These are phyloP conservation scores for Xanthorhoe spadicearia DNA, from an alignment of 2,888 invertebrate genomes.

Conservation along the genomic window DNA sequence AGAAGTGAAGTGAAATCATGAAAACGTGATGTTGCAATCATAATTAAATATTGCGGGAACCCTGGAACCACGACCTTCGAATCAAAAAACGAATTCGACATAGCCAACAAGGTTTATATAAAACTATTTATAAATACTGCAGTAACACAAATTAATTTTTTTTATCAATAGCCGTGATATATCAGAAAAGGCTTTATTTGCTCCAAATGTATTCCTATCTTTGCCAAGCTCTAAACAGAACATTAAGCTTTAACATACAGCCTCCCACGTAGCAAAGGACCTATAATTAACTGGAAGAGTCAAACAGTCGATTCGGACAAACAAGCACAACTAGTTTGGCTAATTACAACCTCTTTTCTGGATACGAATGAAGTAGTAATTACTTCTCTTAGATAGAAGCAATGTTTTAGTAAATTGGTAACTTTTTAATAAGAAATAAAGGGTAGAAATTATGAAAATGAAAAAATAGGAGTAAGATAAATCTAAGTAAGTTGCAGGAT, in stretches of 20 bases:
- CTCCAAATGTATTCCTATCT: background rate
- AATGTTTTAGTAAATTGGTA: background rate
- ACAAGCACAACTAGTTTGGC: constrained; percentile 20
- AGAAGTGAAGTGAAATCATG: too few relatives aligned
- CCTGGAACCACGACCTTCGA: too few relatives aligned
- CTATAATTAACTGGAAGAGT: constrained; percentile 33
- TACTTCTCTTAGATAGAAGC: background rate
- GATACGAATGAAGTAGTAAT: background rate
- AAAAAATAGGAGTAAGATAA: too few relatives aligned
- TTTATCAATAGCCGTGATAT: too few relatives aligned
- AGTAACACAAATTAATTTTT: too few relatives aligned
- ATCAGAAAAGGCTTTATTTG: background rate
- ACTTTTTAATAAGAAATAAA: background rate
- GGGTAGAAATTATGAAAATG: background rate
- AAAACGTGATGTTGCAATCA: too few relatives aligned
- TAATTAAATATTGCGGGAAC: too few relatives aligned
- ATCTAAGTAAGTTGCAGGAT: too few relatives aligned
- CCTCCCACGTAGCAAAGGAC: constrained; percentile 36
- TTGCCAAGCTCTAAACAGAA: background rate
- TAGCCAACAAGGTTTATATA: too few relatives aligned
- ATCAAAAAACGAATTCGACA: too few relatives aligned
- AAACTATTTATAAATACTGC: too few relatives aligned
- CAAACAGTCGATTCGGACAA: constrained; percentile 20
- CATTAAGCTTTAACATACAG: constrained; percentile 21
- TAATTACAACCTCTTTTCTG: constrained; percentile 30